Percentiles rank a stretch among this genome's conserved stretches.
These are phyloP conservation scores for Sesia bembeciformis DNA, from an alignment of 2,888 invertebrate genomes.

Conservation along the genomic window DNA sequence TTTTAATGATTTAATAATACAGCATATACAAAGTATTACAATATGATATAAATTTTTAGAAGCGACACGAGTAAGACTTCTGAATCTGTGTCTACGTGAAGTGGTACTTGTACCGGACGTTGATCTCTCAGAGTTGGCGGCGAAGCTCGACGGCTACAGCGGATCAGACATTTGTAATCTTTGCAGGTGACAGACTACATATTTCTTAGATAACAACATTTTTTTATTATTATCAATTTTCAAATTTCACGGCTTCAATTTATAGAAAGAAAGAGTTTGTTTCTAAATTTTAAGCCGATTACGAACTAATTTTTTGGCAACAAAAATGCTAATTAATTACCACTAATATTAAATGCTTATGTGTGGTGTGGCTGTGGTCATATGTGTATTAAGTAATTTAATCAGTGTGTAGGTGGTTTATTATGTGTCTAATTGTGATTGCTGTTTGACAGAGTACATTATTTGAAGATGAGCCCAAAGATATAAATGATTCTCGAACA, in stretches of 20 bases:
- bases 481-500: no score
- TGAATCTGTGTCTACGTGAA: slow-evolving; percentile 81
- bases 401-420: no score
- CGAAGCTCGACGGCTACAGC: slow-evolving; percentile 84
- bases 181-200: slow-evolving; percentile 75
- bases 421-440: no score
- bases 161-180: slow-evolving; percentile 92
- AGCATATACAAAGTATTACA: no score
- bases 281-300: not conserved
- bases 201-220: no score
- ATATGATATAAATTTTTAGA: slow-evolving; percentile 52
- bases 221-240: no score
- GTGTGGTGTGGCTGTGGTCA: no score
- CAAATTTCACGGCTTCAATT: not conserved
- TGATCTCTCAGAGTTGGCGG: slow-evolving; percentile 76
- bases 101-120: slow-evolving; percentile 77
- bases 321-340: not conserved
- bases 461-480: no score
- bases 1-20: no score
- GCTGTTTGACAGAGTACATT: no score
- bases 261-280: not conserved
- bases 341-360: not conserved
- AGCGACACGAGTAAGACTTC: slow-evolving; percentile 77
- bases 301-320: not conserved
- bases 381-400: no score